Conservation (phyloP, 2,888 invertebrate species). For the Bombyx huttoni region DNA sequence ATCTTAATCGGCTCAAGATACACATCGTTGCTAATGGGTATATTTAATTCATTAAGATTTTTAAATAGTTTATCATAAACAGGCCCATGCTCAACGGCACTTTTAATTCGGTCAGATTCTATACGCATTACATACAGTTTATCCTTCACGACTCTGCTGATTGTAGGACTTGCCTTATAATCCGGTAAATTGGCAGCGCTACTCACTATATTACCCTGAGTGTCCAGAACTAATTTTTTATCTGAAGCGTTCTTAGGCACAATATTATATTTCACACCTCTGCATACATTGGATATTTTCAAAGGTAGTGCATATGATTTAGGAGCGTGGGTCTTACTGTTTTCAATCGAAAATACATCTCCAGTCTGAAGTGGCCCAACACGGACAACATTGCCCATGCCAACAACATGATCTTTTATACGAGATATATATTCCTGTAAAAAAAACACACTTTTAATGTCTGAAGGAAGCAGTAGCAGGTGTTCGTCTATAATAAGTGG, state of each 20-base stretch:
- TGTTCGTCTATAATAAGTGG: too few relatives aligned
- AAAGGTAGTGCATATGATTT: conserved; percentile 64
- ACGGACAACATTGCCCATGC: conserved; percentile 80
- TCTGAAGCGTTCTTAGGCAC: conserved; percentile 66
- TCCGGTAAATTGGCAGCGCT: conserved; percentile 62
- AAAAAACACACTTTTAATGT: conserved; percentile 3
- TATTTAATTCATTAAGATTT: conserved; percentile 63
- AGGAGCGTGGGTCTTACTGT: conserved; percentile 48
- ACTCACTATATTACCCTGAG: conserved; percentile 62
- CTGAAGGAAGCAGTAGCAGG: too few relatives aligned
- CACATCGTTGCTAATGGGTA: conserved; percentile 64
- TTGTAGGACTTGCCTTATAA: conserved; percentile 56
- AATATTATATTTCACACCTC: conserved; percentile 61
- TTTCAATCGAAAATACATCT: conserved; percentile 55
- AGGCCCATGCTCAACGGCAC: conserved; percentile 72
- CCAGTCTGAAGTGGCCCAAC: conserved; percentile 68
- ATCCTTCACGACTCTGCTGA: conserved; percentile 64
- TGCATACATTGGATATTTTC: conserved; percentile 59
- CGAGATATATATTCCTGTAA: conserved; percentile 61
- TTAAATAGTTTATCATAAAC: conserved; percentile 73
- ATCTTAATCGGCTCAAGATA: conserved; percentile 69
- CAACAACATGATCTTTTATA: conserved; percentile 79
- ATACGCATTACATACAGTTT: conserved; percentile 67
- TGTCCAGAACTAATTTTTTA: conserved; percentile 60
- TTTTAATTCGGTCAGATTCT: conserved; percentile 71